Conservation (phyloP, 2,113 vertebrate species). For the Camelus bactrianus region DNA sequence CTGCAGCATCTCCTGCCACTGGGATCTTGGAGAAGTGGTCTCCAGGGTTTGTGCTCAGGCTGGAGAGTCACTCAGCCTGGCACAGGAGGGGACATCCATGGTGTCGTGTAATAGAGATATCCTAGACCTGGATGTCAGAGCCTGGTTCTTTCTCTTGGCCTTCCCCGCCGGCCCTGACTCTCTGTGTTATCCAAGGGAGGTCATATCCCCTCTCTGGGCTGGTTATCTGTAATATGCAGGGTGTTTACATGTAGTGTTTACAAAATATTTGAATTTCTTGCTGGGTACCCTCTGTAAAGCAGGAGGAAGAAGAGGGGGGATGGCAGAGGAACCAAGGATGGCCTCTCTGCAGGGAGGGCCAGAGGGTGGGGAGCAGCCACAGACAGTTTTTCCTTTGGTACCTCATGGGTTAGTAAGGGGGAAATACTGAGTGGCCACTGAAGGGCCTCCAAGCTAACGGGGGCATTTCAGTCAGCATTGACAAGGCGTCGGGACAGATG, state of each 20-base stretch:
- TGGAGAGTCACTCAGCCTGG: background rate
- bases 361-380: background rate
- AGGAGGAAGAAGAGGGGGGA: background rate
- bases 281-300: background rate
- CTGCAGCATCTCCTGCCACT: background rate
- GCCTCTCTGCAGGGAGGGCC: background rate
- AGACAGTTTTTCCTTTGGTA: background rate
- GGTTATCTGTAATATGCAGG: background rate
- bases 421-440: background rate
- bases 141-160: background rate
- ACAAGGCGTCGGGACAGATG: background rate
- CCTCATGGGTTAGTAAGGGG: background rate
- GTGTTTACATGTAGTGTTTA: background rate
- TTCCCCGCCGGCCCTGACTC: rapidly evolving
- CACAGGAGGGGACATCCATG: background rate
- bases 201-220: background rate
- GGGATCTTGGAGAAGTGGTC: background rate
- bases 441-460: background rate
- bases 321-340: background rate
- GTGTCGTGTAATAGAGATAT: background rate
- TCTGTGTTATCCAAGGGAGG: background rate
- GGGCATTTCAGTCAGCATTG: background rate
- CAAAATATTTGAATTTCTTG: background rate
- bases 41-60: background rate
- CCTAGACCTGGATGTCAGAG: background rate